These are phyloP conservation scores for Florisuga fusca DNA, from an alignment of 2,797 vertebrate genomes.

Conservation along the genomic window DNA sequence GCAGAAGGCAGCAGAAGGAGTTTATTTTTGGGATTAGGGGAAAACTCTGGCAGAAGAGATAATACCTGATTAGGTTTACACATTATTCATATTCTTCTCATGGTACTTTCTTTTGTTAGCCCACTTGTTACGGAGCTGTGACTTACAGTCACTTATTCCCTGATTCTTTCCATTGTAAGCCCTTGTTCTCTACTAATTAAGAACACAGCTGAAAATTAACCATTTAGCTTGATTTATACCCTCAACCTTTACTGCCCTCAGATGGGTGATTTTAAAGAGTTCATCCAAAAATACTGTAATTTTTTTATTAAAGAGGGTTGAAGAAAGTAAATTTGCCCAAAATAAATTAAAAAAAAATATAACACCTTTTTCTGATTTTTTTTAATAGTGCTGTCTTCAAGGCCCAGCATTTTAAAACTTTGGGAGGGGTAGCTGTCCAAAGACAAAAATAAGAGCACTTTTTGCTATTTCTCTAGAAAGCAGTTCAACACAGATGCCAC, in stretches of 20 bases:
- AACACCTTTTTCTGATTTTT: not conserved
- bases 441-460: not conserved
- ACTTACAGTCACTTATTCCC: conserved; percentile 21
- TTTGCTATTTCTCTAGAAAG: not conserved
- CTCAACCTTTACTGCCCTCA: not conserved
- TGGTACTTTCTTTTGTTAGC: not conserved
- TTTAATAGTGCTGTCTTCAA: not conserved
- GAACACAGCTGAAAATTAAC: not conserved
- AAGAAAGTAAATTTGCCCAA: not conserved
- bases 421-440: not conserved
- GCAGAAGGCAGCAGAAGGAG: not conserved
- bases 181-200: conserved; percentile 45
- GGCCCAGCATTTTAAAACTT: not conserved
- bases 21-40: not conserved
- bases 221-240: not conserved
- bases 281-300: not conserved
- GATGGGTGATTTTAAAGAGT: conserved; percentile 1
- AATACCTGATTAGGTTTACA: not conserved
- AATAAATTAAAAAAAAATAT: not conserved
- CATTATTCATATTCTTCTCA: not conserved
- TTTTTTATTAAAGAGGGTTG: not conserved
- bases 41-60: not conserved
- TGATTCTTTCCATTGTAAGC: not conserved
- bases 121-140: not conserved
- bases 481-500: not conserved